Percentiles rank a stretch among this genome's conserved stretches.
phyloP scores from a whole-genome alignment of 1,140 invertebrate genomes.

The Wiebesia pumilae region DNA sequence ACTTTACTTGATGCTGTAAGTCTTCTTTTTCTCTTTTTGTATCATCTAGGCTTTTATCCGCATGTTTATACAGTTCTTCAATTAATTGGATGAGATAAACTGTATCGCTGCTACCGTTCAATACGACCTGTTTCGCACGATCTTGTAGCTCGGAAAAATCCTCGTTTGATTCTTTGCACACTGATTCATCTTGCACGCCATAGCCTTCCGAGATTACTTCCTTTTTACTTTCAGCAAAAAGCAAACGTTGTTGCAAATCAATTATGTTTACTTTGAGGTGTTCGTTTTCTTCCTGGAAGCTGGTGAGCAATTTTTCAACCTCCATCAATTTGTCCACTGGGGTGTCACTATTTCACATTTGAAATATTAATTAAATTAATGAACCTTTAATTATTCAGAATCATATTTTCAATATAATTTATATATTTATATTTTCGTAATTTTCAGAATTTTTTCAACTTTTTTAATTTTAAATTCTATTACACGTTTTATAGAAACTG shows the following conservation, averaged over 20 bases:
- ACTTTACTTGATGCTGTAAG: slow-evolving; percentile 81
- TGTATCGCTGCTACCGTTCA: slow-evolving; percentile 70
- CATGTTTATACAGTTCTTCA: slow-evolving; percentile 78
- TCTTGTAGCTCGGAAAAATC: slow-evolving; percentile 71
- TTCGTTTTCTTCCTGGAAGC: slow-evolving; percentile 75
- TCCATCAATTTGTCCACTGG: slow-evolving; percentile 70
- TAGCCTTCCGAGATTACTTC: slow-evolving; percentile 82
- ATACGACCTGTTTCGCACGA: slow-evolving; percentile 74
- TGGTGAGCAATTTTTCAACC: slow-evolving; percentile 72
- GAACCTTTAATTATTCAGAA: background rate
- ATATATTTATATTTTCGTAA: no score
- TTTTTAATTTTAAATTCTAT: no score
- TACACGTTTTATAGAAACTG: no score
- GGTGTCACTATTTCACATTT: slow-evolving; percentile 58
- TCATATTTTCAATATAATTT: no score
- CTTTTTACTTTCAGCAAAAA: slow-evolving; percentile 74
- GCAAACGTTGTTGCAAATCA: slow-evolving; percentile 71
- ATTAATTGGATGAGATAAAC: slow-evolving; percentile 76
- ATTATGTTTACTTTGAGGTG: slow-evolving; percentile 78
- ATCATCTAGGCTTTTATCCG: slow-evolving; percentile 79
- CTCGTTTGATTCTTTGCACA: slow-evolving; percentile 61
- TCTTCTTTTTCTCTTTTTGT: slow-evolving; percentile 81
- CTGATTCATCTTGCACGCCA: slow-evolving; percentile 70
- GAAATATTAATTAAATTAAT: background rate
- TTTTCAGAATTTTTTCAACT: no score